These are phyloP conservation scores for Ophthalmotilapia sp. DNA, from an alignment of 2,113 vertebrate genomes.

Conservation along the genomic window DNA sequence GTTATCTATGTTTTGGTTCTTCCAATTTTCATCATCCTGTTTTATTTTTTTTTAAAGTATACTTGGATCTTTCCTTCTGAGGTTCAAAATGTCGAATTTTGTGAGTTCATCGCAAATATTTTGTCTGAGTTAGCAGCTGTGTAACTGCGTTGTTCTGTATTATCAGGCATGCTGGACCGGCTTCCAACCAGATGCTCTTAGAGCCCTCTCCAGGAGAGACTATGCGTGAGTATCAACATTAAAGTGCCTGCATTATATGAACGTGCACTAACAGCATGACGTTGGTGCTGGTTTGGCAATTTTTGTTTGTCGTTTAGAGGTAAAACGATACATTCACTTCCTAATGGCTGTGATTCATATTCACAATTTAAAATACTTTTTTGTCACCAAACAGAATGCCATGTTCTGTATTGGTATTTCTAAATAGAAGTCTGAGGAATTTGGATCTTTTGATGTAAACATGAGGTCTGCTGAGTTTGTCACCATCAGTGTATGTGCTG, in stretches of 20 bases:
- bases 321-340: neutral
- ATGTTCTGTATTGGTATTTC: neutral
- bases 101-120: neutral
- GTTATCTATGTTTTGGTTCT: neutral
- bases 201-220: constrained; percentile 74
- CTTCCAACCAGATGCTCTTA: constrained; percentile 76
- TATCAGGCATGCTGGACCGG: constrained; percentile 81
- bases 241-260: neutral
- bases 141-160: neutral
- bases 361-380: neutral
- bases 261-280: neutral
- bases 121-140: neutral
- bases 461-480: constrained; percentile 73
- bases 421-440: neutral
- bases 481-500: constrained; percentile 56
- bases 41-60: neutral
- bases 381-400: neutral
- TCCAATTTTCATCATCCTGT: neutral
- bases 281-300: neutral
- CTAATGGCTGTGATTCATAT: neutral
- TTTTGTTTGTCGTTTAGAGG: neutral
- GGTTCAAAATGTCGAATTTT: neutral
- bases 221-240: constrained; percentile 81
- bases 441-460: neutral
- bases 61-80: neutral